phyloP scores from a whole-genome alignment of 2,888 invertebrate species.

The Hirtodrosophila cameraria region DNA sequence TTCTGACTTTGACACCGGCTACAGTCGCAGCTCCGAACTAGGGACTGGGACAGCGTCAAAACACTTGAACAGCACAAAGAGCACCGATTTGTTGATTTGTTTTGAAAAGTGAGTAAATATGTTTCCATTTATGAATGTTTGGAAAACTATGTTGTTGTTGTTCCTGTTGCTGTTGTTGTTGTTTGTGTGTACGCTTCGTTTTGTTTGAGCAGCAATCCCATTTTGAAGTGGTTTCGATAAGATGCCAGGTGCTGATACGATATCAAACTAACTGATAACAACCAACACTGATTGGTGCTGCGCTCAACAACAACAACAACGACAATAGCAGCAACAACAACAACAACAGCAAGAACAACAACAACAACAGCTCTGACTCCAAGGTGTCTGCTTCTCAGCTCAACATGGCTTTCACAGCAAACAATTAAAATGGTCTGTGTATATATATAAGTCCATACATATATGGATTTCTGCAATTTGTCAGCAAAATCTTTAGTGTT shows the following conservation, averaged over 20 bases:
- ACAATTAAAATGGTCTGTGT: conserved; percentile 37
- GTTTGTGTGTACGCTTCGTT: conserved; percentile 60
- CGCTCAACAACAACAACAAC: too few relatives aligned
- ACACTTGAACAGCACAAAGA: conserved; percentile 76
- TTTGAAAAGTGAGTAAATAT: conserved; percentile 81
- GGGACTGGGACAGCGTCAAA: conserved; percentile 27
- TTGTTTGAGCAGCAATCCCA: conserved; percentile 78
- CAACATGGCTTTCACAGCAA: conserved; percentile 28
- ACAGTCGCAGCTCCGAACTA: conserved; percentile 8
- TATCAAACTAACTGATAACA: conserved; percentile 66
- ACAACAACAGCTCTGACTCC: conserved; percentile 50
- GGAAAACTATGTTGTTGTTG: too few relatives aligned
- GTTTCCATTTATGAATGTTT: conserved; percentile 81
- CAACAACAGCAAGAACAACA: too few relatives aligned
- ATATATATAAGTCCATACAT: conserved; percentile 1
- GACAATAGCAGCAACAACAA: too few relatives aligned
- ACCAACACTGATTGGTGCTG: conserved; percentile 56
- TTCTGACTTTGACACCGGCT: conserved; percentile 47
- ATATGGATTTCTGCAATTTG: conserved; percentile 63
- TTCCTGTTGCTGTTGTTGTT: conserved; percentile 40
- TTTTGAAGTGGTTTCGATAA: conserved; percentile 80
- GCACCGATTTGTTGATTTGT: conserved; percentile 80
- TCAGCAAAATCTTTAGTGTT: conserved; percentile 58
- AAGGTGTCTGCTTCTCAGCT: conserved; percentile 42
- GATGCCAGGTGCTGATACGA: conserved; percentile 73